Base-by-base conservation (phyloP, 2,113 vertebrate species). In the Crotophaga sulcirostris region DNA sequence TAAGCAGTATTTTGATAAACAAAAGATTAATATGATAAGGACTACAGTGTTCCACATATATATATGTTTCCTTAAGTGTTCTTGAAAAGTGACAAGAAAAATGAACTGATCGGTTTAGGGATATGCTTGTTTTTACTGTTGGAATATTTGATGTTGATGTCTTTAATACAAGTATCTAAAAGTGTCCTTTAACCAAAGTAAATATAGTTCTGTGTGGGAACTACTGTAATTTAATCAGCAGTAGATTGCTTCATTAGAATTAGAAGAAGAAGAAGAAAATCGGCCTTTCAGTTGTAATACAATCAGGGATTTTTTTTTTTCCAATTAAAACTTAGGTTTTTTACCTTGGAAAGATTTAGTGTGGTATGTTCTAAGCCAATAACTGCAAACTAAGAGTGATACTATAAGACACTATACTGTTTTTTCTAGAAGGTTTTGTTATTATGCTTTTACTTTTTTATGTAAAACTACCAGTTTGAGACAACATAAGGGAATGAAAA, bases 401-500 rank as follows among this genome's bases (percentile, higher is more conserved):
- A 86, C 84, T 82, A 13, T 47, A 63, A 94, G 75, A 96, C 89
- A 85, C 75, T 93, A 31, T 77, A 23, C 38, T 64, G 6, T 62
- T 95, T 96, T 93, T 95, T 72, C 89, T 95, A 78, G 49, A 63
- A 63, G 11, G 21, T 67, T 76, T 96, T 96, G 47, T 87, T 93
- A 36, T 54, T 84, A 13, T 74, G 60, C 60, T 94, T 95, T 79
- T 66, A 34, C 55, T 80, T 91, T 89, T 94, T 74, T 87, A 69
- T 89, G 31, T 62, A 80, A 72, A 77, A 11, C 29, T 80, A 13
- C n/a, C 83, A 73, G 59, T 88, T 93, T n/a, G 51, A 94, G 59
- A 56, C 58, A 86, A 82, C 66, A 81, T 77, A 88, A 83, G 1
- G 29, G 79, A 73, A 21, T 74, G 63, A 75, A 89, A 89, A 95